These are phyloP conservation scores for Drosophila kepulauana DNA, from an alignment of 1,140 invertebrate species.

Conservation along the genomic window DNA sequence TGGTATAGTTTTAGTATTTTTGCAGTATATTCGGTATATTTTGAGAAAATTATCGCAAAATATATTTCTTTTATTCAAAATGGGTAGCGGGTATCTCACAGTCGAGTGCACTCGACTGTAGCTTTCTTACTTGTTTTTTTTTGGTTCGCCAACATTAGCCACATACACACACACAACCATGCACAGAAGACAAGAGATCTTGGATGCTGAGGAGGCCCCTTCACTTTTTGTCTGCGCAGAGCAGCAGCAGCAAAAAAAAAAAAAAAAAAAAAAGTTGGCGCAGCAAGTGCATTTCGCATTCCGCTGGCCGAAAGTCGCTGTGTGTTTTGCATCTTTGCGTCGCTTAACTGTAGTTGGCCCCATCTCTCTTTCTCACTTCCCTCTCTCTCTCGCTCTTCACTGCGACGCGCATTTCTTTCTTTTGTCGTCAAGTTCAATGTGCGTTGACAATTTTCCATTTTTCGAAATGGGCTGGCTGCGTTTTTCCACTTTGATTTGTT, in stretches of 20 bases:
- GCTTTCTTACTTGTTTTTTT: no score
- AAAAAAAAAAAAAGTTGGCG: conserved; percentile 65
- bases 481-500: conserved; percentile 69
- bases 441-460: conserved; percentile 82
- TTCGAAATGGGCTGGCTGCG: conserved; percentile 66
- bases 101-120: no score
- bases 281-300: conserved; percentile 79
- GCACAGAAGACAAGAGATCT: conserved; percentile 28
- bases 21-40: no score
- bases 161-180: conserved; percentile 47
- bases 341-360: conserved; percentile 73
- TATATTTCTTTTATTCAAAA: no score
- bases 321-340: conserved; percentile 75
- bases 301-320: conserved; percentile 76
- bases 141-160: conserved; percentile 60
- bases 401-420: conserved; percentile 50
- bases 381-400: conserved; percentile 10
- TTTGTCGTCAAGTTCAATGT: conserved; percentile 80
- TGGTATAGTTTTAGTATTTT: no score
- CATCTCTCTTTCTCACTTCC: background rate
- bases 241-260: conserved; percentile 6
- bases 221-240: conserved; percentile 64
- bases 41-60: no score
- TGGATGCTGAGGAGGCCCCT: conserved; percentile 64
- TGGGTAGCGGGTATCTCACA: no score